Evolutionary conservation across 2,113 vertebrate species (phyloP), one percentile per base, ranked within the genome.

Genomic region (Lutjanus erythropterus): DNA sequence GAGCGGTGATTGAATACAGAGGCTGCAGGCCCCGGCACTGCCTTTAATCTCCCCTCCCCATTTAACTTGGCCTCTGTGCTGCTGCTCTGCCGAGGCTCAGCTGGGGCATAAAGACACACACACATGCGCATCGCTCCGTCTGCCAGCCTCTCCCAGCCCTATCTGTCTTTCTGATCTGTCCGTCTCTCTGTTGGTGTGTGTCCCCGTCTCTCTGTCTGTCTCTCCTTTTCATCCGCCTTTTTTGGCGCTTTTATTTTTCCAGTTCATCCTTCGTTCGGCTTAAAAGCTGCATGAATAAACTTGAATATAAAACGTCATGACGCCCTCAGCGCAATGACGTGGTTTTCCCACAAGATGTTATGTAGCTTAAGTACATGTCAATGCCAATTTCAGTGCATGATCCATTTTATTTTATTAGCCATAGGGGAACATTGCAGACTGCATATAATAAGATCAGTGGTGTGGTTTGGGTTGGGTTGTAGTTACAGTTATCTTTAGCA

Each of bases 1-100:
- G 94, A 95, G 94, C 90, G 93, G 94, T 95, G 95, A 95, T 95
- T 98, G 97, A 97, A 98, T 97, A 95, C 96, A 95, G 95, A 96
- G 89, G 85, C 96, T 96, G 94, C 95, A 93, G 94, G 93, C 83
- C 88, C 79, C 85, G 74, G 88, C 87, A 71, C 94, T 95, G 95
- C 93, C 96, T 97, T 96, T 97, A 97, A 97, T 97, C 96, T 96
- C 95, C 90, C 93, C 94, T 94, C 93, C 85, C 85, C 86, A 95
- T 96, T 96, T 96, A 96, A 96, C 95, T 94, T 93, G 93, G 87
- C 87, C 88, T 89, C 91, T 89, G 88, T 88, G 85, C 81, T 87
- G 86, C 92, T 81, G 94, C 94, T 95, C 92, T 74, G 92, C 94
- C 89, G 92, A 93, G 94, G 94, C 96, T 96, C 96, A 97, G 96